These are phyloP conservation scores for Scaptomyza montana DNA, from an alignment of 1,140 invertebrate genomes.

Conservation along the genomic window DNA sequence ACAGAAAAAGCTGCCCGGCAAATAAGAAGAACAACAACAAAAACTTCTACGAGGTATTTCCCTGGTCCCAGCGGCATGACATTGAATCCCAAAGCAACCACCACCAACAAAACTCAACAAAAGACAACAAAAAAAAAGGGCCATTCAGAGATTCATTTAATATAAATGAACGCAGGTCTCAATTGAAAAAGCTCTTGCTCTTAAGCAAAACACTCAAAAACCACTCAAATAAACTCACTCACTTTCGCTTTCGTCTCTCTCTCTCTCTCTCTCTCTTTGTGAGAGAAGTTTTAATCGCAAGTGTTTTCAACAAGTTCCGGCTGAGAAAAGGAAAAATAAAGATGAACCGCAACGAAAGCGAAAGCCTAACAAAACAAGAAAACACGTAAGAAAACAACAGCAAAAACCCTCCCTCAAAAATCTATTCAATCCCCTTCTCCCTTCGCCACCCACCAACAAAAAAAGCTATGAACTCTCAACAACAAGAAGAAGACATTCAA, in stretches of 20 bases:
- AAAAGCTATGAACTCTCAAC: conserved; percentile 66
- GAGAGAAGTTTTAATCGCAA: conserved; percentile 52
- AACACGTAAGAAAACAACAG: not conserved
- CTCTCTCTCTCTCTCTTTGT: conserved; percentile 10
- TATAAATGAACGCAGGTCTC: conserved; percentile 38
- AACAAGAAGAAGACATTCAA: conserved; percentile 28
- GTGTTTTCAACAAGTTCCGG: conserved; percentile 79
- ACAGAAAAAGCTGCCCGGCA: conserved; percentile 30
- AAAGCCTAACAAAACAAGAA: conserved; percentile 40
- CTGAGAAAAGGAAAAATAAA: conserved; percentile 33
- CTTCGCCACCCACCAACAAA: conserved; percentile 45
- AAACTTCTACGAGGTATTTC: conserved; percentile 73
- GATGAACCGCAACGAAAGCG: conserved; percentile 57
- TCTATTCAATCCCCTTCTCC: conserved; percentile 70
- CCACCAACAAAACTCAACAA: conserved; percentile 50
- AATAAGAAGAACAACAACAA: conserved; percentile 41
- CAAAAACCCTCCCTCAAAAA: conserved; percentile 53
- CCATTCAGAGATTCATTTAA: conserved; percentile 46
- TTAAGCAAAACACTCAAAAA: conserved; percentile 42
- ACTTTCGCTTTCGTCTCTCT: conserved; percentile 14
- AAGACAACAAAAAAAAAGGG: conserved; percentile 14
- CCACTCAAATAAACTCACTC: conserved; percentile 24
- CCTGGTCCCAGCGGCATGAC: conserved; percentile 83
- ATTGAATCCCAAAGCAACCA: conserved; percentile 84
- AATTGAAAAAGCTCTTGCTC: conserved; percentile 21